Conservation (phyloP, 2,888 invertebrate species). For the Galerucella calmariensis region DNA sequence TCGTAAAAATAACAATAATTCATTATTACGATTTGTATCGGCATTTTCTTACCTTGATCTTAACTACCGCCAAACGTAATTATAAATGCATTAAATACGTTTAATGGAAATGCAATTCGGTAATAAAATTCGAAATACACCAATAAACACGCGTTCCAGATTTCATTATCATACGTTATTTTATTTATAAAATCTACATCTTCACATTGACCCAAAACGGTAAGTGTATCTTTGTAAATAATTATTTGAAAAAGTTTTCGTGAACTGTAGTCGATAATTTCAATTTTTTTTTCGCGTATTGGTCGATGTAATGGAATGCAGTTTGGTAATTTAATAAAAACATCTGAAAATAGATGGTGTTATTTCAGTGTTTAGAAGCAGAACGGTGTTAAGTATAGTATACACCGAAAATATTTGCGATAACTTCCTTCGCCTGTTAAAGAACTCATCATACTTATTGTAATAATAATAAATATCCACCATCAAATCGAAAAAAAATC, state of each 20-base stretch:
- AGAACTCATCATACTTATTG: too few species aligned
- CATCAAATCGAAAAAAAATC: too few species aligned
- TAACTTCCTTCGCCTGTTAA: too few species aligned
- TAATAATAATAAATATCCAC: too few species aligned
- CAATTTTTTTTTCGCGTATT: too few species aligned
- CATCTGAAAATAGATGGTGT: too few species aligned
- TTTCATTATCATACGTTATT: conserved; percentile 27
- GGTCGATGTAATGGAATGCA: too few species aligned
- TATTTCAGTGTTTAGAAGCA: too few species aligned
- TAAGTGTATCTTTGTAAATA: not conserved
- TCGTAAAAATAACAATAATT: not conserved
- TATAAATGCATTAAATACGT: conserved; percentile 36
- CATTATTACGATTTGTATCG: not conserved
- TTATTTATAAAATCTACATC: conserved; percentile 23
- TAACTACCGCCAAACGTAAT: conserved; percentile 23
- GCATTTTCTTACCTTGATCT: conserved; percentile 33
- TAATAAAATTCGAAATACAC: conserved; percentile 40
- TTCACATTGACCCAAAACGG: not conserved
- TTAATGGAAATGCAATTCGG: conserved; percentile 44
- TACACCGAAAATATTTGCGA: too few species aligned
- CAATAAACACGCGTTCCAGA: conserved; percentile 28
- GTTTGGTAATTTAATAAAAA: too few species aligned
- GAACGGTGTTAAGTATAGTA: too few species aligned
- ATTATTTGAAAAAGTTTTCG: not conserved
- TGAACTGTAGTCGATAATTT: not conserved